Percentiles rank a stretch among this genome's conserved stretches.
These are phyloP conservation scores for Druon quercuslanigerum DNA, from an alignment of 1,140 invertebrate genomes.

Conservation along the genomic window DNA sequence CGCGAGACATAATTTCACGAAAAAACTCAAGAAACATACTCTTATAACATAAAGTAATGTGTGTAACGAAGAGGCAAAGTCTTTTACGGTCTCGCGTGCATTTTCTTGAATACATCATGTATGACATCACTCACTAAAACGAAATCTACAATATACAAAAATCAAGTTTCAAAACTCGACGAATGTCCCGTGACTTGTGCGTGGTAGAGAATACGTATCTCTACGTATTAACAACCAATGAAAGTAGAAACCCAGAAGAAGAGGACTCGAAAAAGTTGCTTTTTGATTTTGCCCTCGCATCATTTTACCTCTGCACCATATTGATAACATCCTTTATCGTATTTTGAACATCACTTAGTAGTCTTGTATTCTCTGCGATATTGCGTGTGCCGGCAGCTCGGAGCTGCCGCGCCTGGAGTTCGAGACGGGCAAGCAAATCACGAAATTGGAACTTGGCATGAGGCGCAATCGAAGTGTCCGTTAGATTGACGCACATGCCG, in stretches of 20 bases:
- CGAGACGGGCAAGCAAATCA: conserved; percentile 88
- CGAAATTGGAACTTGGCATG: conserved; percentile 92
- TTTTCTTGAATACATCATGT: not conserved
- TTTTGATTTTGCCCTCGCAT: not conserved
- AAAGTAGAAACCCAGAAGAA: not conserved
- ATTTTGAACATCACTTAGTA: conserved; percentile 85
- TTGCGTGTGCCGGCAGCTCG: conserved; percentile 84
- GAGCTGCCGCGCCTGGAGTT: conserved; percentile 85
- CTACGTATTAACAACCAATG: not conserved
- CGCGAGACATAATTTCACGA: too few species aligned
- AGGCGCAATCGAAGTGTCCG: conserved; percentile 85
- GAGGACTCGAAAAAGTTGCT: not conserved
- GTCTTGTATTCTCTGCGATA: conserved; percentile 81
- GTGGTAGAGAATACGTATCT: not conserved
- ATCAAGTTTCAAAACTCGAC: conserved; percentile 5
- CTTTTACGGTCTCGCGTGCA: too few species aligned
- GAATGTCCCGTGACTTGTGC: not conserved
- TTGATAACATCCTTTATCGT: conserved; percentile 89
- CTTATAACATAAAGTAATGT: too few species aligned
- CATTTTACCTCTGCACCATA: conserved; percentile 84
- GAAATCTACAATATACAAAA: conserved; percentile 18
- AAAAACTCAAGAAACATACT: too few species aligned
- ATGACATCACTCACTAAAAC: not conserved
- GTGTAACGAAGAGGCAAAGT: too few species aligned
- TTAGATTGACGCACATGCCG: conserved; percentile 84